phyloP scores from a whole-genome alignment of 2,797 vertebrate genomes.

The Schizopygopsis pylzovi region DNA sequence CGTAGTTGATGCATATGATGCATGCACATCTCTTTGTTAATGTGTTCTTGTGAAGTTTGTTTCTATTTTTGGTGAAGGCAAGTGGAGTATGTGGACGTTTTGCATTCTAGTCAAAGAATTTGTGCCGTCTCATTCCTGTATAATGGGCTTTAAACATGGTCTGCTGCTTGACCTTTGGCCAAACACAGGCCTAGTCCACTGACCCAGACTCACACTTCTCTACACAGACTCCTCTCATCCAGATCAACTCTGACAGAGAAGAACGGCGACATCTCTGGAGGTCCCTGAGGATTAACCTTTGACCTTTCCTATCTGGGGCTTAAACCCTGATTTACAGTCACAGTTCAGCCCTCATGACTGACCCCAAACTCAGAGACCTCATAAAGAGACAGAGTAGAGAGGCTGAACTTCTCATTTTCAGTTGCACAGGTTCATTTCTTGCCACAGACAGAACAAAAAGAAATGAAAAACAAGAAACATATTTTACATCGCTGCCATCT shows the following conservation, averaged over 20 bases:
- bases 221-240: slow-evolving; percentile 40
- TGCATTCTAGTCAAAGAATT: slow-evolving; percentile 20
- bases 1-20: background rate
- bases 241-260: slow-evolving; percentile 18
- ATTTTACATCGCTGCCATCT: background rate
- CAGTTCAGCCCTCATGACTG: slow-evolving; percentile 22
- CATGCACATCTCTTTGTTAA: background rate
- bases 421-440: background rate
- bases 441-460: background rate
- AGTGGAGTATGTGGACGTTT: slow-evolving; percentile 9
- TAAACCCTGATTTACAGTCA: slow-evolving; percentile 59
- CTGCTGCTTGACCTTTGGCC: slow-evolving; percentile 50
- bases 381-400: slow-evolving; percentile 33
- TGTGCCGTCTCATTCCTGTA: slow-evolving; percentile 46
- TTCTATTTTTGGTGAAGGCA: slow-evolving; percentile 25
- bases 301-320: slow-evolving; percentile 37
- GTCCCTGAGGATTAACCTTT: slow-evolving; percentile 48
- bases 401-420: slow-evolving; percentile 9
- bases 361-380: slow-evolving; percentile 31
- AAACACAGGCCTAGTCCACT: slow-evolving; percentile 23
- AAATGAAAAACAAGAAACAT: background rate
- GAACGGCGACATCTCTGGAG: slow-evolving; percentile 46
- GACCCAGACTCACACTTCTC: slow-evolving; percentile 43
- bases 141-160: slow-evolving; percentile 53
- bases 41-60: background rate